phyloP scores from a whole-genome alignment of 2,888 invertebrate species.

The Trisateles emortualis region DNA sequence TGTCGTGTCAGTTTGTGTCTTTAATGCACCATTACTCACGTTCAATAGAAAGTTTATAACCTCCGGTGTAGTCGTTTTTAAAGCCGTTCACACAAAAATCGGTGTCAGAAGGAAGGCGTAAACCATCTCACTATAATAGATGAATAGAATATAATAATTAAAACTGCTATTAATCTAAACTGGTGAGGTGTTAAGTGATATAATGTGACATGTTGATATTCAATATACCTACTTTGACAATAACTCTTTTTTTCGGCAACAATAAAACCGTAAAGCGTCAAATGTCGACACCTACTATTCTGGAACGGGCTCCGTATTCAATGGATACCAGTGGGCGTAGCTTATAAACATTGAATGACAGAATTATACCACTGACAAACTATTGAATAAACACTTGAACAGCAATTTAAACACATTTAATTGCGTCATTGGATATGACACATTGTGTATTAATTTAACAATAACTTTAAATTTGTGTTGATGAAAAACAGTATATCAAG shows the following conservation, averaged over 20 bases:
- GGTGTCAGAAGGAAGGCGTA: conserved; percentile 62
- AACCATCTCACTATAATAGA: conserved; percentile 44
- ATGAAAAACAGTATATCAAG: conserved; percentile 15
- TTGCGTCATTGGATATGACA: conserved; percentile 41
- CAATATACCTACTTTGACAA: conserved; percentile 31
- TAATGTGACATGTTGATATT: conserved; percentile 32
- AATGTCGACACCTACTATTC: conserved; percentile 57
- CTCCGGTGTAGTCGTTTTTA: conserved; percentile 65
- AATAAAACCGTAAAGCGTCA: conserved; percentile 40
- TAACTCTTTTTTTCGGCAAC: conserved; percentile 28
- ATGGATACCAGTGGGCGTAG: conserved; percentile 57
- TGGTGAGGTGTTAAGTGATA: conserved; percentile 21
- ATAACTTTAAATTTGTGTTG: conserved; percentile 23
- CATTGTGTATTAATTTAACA: conserved; percentile 37
- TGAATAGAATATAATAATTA: conserved; percentile 39
- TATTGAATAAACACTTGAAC: conserved; percentile 45
- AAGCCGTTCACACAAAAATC: conserved; percentile 55
- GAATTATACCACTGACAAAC: conserved; percentile 48
- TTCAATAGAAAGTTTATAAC: conserved; percentile 76
- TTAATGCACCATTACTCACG: conserved; percentile 63
- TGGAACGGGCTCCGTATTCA: conserved; percentile 54
- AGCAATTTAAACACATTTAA: conserved; percentile 45
- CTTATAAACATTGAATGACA: conserved; percentile 59
- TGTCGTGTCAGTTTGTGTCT: conserved; percentile 59
- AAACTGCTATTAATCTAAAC: conserved; percentile 23